A percentile compares a stretch with the other conserved stretches of the same genome.
Conservation (phyloP, 2,888 invertebrate species). For the Metallyticus violacea region DNA sequence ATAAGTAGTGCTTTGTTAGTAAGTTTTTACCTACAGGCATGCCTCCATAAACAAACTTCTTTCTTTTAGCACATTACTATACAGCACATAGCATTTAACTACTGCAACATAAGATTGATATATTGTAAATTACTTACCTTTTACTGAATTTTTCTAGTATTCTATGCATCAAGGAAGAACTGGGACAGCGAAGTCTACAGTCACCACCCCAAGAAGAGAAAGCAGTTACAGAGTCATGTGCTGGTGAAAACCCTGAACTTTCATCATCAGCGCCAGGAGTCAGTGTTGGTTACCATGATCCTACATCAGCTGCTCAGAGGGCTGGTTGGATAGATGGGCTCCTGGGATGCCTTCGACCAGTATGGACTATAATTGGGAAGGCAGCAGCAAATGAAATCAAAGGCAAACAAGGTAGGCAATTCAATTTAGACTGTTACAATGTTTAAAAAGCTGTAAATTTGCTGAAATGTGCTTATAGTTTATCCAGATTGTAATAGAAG, state of each 20-base stretch:
- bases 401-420: slow-evolving; percentile 54
- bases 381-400: slow-evolving; percentile 68
- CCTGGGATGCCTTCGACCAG: slow-evolving; percentile 83
- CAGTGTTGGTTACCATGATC: slow-evolving; percentile 36
- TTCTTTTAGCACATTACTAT: too few species aligned
- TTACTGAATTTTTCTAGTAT: slow-evolving; percentile 56
- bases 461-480: too few species aligned
- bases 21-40: too few species aligned
- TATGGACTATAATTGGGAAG: slow-evolving; percentile 83
- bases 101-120: too few species aligned
- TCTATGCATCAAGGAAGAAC: slow-evolving; percentile 62
- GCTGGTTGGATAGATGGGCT: slow-evolving; percentile 76
- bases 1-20: too few species aligned
- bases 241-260: not conserved
- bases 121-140: too few species aligned
- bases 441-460: too few species aligned
- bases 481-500: too few species aligned
- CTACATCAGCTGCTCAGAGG: slow-evolving; percentile 22
- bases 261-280: slow-evolving; percentile 39
- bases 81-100: too few species aligned
- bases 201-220: slow-evolving; percentile 29
- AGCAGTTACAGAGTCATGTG: not conserved
- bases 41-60: too few species aligned
- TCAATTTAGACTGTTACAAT: not conserved
- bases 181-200: slow-evolving; percentile 53